Base-by-base conservation (phyloP, 2,797 vertebrate genomes). In the Brotula barbata region DNA sequence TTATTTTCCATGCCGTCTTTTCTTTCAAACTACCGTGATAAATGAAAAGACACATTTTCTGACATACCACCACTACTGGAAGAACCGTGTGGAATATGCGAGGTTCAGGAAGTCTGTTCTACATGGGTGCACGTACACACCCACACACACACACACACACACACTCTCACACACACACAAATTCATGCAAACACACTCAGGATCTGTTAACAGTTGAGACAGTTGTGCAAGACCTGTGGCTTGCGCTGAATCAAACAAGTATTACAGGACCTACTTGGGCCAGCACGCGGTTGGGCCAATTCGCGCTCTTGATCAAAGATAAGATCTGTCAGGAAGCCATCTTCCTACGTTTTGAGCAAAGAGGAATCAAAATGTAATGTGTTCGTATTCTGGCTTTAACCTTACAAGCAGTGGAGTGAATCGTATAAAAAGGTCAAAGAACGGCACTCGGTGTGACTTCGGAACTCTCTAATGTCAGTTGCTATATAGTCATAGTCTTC, bases 251-350 rank as follows among this genome's bases (percentile, higher is more conserved):
- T 71, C 57, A 78, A 84, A 83, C 79, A 16, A 64, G 84, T 73
- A 62, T 68, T 64, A 79, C 81, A 78, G 78, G 79, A 82, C 56
- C 40, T 69, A 34, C 69, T 40, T 37, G 54, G 33, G 45, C 9
- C 0, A 62, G 48, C 73, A 79, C 34, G 44, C 47, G 70, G 75
- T 68, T 52, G 55, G n/a, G n/a, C 23, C 13, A 42, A n/a, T 5
- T 58, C 3, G 0, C 21, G 45, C 44, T 34, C 73, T 14, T 23
- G 12, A 44, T 54, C 19, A 25, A 60, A 44, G n/a, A 49, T 12
- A 37, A 12, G 22, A 37, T 0, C 5, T 31, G 19, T 17, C 10
- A 7, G 1, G 14, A 20, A 0, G 5, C 40, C 42, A 23, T 14
- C 36, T 51, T 23, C 45, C 23, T 12, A 33, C 13, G 2, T 25